A percentile compares a stretch with the other conserved stretches of the same genome.
Evolutionary conservation across 2,113 vertebrate genomes (phyloP).

Genomic region (Salvelinus alpinus): DNA sequence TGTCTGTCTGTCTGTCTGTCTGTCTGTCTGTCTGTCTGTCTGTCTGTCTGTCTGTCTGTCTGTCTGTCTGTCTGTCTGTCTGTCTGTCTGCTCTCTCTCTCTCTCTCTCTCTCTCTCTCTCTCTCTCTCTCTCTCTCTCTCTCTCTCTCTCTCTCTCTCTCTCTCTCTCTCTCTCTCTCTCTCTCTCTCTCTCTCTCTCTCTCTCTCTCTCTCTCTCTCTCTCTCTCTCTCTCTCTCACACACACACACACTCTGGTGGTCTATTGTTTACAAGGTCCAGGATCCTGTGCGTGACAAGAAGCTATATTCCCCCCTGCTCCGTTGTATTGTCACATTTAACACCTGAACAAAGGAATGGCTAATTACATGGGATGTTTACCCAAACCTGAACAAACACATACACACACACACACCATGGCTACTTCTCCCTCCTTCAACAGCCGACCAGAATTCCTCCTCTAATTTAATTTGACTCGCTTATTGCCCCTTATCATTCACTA

Average conservation of each 20-base stretch:
- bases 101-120: not conserved
- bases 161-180: not conserved
- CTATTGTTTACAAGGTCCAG: slow-evolving; percentile 43
- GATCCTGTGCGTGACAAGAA: slow-evolving; percentile 51
- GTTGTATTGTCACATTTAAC: slow-evolving; percentile 41
- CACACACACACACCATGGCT: not conserved
- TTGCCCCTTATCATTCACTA: too few species aligned
- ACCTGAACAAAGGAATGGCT: slow-evolving; percentile 52
- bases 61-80: not conserved
- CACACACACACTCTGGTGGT: not conserved
- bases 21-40: not conserved
- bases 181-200: not conserved
- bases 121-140: not conserved
- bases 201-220: not conserved
- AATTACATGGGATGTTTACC: slow-evolving; percentile 53
- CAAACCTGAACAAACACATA: not conserved
- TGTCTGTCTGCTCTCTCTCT: not conserved
- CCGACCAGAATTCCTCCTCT: too few species aligned
- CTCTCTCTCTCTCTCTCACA: not conserved
- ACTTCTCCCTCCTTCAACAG: not conserved
- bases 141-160: not conserved
- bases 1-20: not conserved
- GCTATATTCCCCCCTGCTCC: slow-evolving; percentile 28
- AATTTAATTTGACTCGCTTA: too few species aligned
- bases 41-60: too few species aligned